phyloP scores from a whole-genome alignment of 2,113 vertebrate genomes.

The Tachycineta bicolor region DNA sequence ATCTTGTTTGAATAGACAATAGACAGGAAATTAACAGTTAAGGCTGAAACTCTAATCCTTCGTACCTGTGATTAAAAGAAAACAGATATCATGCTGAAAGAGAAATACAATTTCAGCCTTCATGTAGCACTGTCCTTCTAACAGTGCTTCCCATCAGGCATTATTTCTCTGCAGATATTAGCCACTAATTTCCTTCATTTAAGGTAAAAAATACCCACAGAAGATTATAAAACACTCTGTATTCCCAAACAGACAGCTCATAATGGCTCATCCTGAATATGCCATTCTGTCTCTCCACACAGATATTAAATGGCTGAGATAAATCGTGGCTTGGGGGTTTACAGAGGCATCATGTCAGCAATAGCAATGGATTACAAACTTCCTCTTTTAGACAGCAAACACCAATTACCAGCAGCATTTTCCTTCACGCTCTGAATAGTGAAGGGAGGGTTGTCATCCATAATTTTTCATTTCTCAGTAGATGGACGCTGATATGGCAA shows the following conservation, averaged over 20 bases:
- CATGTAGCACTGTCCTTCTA: constrained; percentile 39
- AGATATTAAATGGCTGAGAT: constrained; percentile 56
- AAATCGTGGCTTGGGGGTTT: constrained; percentile 17
- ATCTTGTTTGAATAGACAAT: constrained; percentile 45
- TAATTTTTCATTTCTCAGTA: constrained; percentile 26
- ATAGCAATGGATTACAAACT: constrained; percentile 44
- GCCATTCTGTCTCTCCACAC: neutral
- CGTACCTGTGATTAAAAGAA: constrained; percentile 62
- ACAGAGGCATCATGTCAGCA: neutral
- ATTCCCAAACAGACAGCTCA: constrained; percentile 28
- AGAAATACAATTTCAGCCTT: constrained; percentile 34
- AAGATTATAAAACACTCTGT: constrained; percentile 19
- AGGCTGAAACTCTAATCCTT: constrained; percentile 40
- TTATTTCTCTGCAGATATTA: constrained; percentile 32
- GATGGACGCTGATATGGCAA: neutral
- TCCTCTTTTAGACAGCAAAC: constrained; percentile 50
- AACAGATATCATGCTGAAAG: constrained; percentile 58
- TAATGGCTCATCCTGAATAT: constrained; percentile 48
- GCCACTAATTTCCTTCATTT: constrained; percentile 46
- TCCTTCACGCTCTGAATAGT: neutral
- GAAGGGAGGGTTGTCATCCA: neutral
- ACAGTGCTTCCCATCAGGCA: neutral
- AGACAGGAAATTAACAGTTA: constrained; percentile 64
- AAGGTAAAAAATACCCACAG: constrained; percentile 19
- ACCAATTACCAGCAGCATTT: constrained; percentile 47